phyloP scores from a whole-genome alignment of 2,888 invertebrate species.

The Cheilosia impressa region DNA sequence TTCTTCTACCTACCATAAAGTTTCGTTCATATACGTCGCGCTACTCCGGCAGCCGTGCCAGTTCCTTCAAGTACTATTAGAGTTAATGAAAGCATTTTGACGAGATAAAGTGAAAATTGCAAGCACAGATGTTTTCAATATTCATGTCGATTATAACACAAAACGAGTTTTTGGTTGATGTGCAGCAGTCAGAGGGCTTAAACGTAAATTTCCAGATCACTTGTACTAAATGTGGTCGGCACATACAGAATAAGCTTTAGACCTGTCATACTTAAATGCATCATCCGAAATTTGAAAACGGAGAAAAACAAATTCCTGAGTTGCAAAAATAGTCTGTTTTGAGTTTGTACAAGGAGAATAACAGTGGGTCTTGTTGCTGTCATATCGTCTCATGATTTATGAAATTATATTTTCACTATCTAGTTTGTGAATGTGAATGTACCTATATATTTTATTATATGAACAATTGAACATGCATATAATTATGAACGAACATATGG shows the following conservation, averaged over 20 bases:
- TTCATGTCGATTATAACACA: conserved; percentile 64
- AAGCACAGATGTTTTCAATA: conserved; percentile 68
- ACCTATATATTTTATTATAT: too few species aligned
- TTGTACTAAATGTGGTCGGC: conserved; percentile 55
- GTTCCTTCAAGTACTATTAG: conserved; percentile 60
- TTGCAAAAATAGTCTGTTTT: too few species aligned
- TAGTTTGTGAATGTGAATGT: too few species aligned
- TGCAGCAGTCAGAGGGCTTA: conserved; percentile 19
- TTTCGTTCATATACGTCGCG: conserved; percentile 45
- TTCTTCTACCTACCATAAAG: conserved; percentile 44
- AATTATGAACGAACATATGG: too few species aligned
- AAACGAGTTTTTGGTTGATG: conserved; percentile 31
- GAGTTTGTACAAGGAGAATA: too few species aligned
- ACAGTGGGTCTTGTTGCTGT: too few species aligned
- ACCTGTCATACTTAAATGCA: conserved; percentile 20
- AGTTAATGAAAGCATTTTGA: conserved; percentile 65
- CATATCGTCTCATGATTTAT: too few species aligned
- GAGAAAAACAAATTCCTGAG: background rate
- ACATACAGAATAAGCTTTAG: conserved; percentile 29
- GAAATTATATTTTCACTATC: too few species aligned
- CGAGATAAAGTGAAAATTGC: conserved; percentile 68
- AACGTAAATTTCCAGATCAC: conserved; percentile 36
- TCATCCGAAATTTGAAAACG: background rate
- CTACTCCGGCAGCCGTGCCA: conserved; percentile 42
- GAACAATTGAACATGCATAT: too few species aligned